phyloP scores from a whole-genome alignment of 2,888 invertebrate species.

The Sphaerophoria rueppellii region DNA sequence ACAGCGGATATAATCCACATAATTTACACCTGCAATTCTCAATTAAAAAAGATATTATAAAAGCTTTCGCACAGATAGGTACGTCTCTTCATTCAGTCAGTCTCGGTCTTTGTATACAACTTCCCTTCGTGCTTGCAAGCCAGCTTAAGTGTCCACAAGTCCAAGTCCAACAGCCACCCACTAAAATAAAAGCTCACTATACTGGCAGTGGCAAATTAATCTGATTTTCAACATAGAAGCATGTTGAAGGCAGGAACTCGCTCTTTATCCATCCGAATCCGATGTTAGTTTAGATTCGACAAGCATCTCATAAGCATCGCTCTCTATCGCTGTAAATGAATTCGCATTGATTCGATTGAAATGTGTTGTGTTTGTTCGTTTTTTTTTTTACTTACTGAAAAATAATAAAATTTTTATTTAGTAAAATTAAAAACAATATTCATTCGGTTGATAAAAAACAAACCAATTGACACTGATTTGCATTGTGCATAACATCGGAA shows the following conservation, averaged over 20 bases:
- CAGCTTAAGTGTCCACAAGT: not conserved
- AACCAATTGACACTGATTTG: not conserved
- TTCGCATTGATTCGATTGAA: constrained; percentile 4
- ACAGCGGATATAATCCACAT: constrained; percentile 31
- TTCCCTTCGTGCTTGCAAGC: constrained; percentile 22
- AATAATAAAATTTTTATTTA: not conserved
- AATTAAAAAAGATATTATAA: constrained; percentile 29
- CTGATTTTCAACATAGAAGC: constrained; percentile 32
- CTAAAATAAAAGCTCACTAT: constrained; percentile 34
- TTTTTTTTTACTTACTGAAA: not conserved
- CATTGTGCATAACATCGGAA: constrained; percentile 4
- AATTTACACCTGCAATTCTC: constrained; percentile 40
- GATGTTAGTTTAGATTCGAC: constrained; percentile 40
- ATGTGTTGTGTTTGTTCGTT: not conserved
- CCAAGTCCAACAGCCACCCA: not conserved
- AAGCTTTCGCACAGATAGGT: constrained; percentile 17
- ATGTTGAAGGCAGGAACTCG: constrained; percentile 27
- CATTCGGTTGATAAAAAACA: not conserved
- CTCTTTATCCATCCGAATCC: constrained; percentile 39
- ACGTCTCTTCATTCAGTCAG: constrained; percentile 11
- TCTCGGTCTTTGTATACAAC: not conserved
- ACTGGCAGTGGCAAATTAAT: constrained; percentile 36
- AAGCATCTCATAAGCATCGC: constrained; percentile 39
- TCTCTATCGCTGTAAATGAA: not conserved
- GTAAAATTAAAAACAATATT: constrained; percentile 3